Percentiles rank a stretch among this genome's conserved stretches.
phyloP scores from a whole-genome alignment of 2,888 invertebrate genomes.

The Dynastes hyllus region DNA sequence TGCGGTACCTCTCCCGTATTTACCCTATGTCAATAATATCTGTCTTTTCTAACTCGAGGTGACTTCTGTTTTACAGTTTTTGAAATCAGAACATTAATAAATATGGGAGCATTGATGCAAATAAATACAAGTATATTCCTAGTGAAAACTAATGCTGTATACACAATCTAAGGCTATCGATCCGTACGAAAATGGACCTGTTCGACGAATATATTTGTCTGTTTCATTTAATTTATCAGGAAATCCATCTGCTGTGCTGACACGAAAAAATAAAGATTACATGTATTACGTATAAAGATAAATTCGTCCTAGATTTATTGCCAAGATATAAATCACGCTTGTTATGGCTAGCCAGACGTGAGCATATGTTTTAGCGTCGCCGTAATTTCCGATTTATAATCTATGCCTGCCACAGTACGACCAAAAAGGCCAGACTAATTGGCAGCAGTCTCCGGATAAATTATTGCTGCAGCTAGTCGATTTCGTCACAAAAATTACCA shows the following conservation, averaged over 20 bases:
- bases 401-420: constrained; percentile 44
- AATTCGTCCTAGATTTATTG: constrained; percentile 50
- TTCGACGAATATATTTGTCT: background rate
- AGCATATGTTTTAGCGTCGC: constrained; percentile 51
- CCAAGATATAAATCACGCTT: constrained; percentile 49
- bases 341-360: constrained; percentile 48
- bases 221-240: background rate
- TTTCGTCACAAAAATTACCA: constrained; percentile 27
- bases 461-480: constrained; percentile 42
- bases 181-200: background rate
- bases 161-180: too few relatives aligned
- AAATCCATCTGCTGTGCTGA: background rate
- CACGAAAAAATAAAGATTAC: constrained; percentile 32
- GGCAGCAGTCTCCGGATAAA: constrained; percentile 49
- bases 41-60: too few relatives aligned
- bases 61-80: too few relatives aligned
- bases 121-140: too few relatives aligned
- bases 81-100: too few relatives aligned
- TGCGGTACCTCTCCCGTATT: too few relatives aligned
- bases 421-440: constrained; percentile 52
- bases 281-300: constrained; percentile 28
- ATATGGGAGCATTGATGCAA: too few relatives aligned
- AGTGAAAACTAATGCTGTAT: too few relatives aligned
- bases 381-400: constrained; percentile 54
- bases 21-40: too few relatives aligned